Conservation (phyloP, 2,113 vertebrate genomes). For the Pachycephala philippinensis region DNA sequence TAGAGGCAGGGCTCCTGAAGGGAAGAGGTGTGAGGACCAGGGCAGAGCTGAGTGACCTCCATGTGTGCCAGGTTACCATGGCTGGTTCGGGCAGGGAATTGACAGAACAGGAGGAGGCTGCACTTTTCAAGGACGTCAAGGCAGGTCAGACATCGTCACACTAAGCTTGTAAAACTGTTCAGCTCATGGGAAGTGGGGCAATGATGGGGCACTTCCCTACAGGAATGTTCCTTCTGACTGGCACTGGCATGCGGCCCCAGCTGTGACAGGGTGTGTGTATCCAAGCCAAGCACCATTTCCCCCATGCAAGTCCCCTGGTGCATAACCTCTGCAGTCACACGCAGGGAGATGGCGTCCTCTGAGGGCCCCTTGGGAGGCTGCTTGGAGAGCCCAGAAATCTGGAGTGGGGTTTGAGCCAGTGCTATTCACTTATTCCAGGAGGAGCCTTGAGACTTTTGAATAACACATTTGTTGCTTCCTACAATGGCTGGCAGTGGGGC, state of each 20-base stretch:
- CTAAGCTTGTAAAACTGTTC: not conserved
- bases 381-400: not conserved
- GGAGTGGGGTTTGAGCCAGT: not conserved
- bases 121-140: not conserved
- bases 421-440: not conserved
- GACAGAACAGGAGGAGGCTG: not conserved
- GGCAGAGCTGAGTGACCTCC: not conserved
- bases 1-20: not conserved
- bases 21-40: not conserved
- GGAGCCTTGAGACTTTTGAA: not conserved
- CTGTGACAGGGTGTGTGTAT: not conserved
- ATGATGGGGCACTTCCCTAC: not conserved
- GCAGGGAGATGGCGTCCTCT: rapidly evolving
- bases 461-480: not conserved
- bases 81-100: not conserved
- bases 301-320: not conserved
- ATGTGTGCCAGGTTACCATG: not conserved
- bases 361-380: not conserved
- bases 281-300: not conserved
- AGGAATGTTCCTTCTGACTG: not conserved
- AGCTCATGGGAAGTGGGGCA: rapidly evolving
- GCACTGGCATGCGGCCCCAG: not conserved
- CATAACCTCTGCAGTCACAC: not conserved
- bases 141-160: not conserved
- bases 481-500: not conserved